Conservation (phyloP, 2,113 vertebrate genomes). For the Edolisoma coerulescens region DNA sequence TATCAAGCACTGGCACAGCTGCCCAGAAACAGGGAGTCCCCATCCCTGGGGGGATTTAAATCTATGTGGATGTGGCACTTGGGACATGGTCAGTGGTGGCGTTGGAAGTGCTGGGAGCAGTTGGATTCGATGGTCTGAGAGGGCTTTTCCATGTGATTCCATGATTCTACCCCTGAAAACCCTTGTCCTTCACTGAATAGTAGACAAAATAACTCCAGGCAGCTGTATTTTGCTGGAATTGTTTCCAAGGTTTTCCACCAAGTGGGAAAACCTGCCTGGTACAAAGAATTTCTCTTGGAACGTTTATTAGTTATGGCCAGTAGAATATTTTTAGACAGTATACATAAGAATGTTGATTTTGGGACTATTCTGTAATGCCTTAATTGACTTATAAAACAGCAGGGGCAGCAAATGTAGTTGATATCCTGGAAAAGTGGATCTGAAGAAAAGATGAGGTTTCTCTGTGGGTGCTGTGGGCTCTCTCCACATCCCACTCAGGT, state of each 20-base stretch:
- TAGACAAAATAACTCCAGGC: background rate
- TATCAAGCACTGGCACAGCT: background rate
- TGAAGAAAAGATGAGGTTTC: background rate
- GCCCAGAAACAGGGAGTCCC: background rate
- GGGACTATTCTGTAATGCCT: background rate
- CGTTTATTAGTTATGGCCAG: background rate
- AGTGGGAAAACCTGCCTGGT: background rate
- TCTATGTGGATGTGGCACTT: background rate
- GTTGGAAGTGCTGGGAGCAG: background rate
- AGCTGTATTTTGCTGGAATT: background rate
- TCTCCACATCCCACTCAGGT: background rate
- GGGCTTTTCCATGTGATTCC: background rate
- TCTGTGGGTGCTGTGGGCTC: background rate
- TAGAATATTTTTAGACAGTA: background rate
- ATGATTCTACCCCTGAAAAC: background rate
- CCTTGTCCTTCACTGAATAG: background rate
- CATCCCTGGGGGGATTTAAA: background rate
- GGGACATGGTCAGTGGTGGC: background rate
- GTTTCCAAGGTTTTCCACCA: background rate
- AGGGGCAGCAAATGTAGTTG: background rate
- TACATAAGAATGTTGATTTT: background rate
- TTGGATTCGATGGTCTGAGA: background rate
- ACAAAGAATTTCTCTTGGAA: background rate
- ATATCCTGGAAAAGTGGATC: fast-evolving
- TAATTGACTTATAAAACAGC: fast-evolving